phyloP scores from a whole-genome alignment of 2,113 vertebrate species.

The Orcinus orca region DNA sequence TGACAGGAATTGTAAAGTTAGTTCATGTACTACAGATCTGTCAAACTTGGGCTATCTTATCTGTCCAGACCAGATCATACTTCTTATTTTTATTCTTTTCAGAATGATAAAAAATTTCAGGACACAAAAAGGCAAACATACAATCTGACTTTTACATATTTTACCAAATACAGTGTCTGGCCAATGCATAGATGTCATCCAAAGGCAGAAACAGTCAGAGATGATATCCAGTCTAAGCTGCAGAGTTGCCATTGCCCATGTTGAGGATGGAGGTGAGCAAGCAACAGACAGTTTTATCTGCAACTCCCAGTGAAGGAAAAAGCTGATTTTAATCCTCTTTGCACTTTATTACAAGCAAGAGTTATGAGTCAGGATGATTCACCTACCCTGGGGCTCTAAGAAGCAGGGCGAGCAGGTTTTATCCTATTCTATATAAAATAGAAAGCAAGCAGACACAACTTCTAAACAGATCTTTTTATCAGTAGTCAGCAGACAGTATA shows the following conservation, averaged over 20 bases:
- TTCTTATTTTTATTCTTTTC: background rate
- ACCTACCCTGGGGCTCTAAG: background rate
- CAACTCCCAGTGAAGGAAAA: background rate
- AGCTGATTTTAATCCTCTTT: background rate
- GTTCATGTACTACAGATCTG: background rate
- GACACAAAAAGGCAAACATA: background rate
- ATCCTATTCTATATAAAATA: background rate
- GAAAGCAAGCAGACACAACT: background rate
- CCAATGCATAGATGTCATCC: background rate
- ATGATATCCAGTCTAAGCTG: too few species aligned
- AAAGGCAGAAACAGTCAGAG: background rate
- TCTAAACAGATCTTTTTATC: background rate
- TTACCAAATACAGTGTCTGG: background rate
- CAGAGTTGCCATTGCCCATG: background rate
- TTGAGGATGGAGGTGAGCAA: background rate
- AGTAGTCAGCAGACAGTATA: background rate
- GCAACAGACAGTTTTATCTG: background rate
- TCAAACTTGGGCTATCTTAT: background rate
- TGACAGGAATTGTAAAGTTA: background rate
- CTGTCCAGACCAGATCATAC: background rate
- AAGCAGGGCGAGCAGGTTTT: background rate
- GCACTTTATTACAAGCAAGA: background rate
- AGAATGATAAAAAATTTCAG: background rate
- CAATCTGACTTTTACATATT: background rate
- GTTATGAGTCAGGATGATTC: background rate